A percentile compares a stretch with the other conserved stretches of the same genome.
phyloP scores from a whole-genome alignment of 2,888 invertebrate genomes.

The Netelia inedita region DNA sequence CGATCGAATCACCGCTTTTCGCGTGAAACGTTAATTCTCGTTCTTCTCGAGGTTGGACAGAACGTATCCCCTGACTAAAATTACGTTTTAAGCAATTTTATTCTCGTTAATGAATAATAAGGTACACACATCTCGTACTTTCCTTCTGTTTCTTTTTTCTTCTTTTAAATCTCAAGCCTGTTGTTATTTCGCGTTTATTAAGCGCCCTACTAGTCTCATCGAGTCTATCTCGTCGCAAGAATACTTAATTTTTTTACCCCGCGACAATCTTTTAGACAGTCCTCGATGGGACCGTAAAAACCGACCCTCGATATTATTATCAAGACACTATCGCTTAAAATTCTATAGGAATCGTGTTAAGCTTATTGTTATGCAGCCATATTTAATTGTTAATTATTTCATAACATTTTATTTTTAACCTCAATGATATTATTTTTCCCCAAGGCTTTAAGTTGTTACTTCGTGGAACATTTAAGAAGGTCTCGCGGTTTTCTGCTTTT shows the following conservation, averaged over 20 bases:
- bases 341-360: slow-evolving; percentile 47
- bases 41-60: neutral
- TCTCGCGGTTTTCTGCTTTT: slow-evolving; percentile 36
- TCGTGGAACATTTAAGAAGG: slow-evolving; percentile 37
- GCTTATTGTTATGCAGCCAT: slow-evolving; percentile 55
- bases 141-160: neutral
- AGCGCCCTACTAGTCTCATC: neutral
- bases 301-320: slow-evolving; percentile 24
- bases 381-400: slow-evolving; percentile 14
- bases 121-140: neutral
- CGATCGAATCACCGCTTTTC: neutral
- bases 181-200: neutral
- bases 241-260: neutral
- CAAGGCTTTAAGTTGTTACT: slow-evolving; percentile 4
- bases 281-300: neutral
- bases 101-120: neutral
- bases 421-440: slow-evolving; percentile 8
- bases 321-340: slow-evolving; percentile 55
- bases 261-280: neutral
- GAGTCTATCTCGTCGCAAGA: neutral
- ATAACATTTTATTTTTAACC: neutral
- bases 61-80: neutral
- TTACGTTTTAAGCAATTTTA: neutral
- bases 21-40: neutral
- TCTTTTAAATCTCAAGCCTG: neutral